Conservation (phyloP, 2,113 vertebrate genomes). For the Dicerorhinus sumatrensis region DNA sequence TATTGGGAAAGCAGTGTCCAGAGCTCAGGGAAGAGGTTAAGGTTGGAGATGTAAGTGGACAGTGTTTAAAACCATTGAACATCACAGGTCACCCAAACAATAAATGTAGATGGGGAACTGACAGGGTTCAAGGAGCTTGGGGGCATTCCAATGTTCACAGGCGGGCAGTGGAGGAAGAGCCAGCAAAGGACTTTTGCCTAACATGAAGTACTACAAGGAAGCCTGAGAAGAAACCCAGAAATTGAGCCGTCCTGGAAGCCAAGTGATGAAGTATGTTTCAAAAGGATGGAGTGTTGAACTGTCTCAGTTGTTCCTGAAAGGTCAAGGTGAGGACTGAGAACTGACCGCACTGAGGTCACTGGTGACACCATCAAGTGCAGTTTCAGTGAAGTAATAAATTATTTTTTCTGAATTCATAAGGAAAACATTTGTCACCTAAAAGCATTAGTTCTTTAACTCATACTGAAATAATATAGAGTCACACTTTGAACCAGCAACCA, state of each 20-base stretch:
- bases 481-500: not conserved
- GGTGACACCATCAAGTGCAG: not conserved
- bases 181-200: not conserved
- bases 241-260: not conserved
- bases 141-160: not conserved
- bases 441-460: conserved; percentile 19
- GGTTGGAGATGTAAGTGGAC: not conserved
- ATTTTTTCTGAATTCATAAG: not conserved
- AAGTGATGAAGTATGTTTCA: not conserved
- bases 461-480: not conserved
- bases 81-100: not conserved
- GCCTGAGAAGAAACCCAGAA: not conserved
- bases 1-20: not conserved
- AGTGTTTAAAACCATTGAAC: not conserved
- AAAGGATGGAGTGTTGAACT: not conserved
- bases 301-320: not conserved
- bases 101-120: not conserved
- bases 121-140: not conserved
- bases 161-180: not conserved
- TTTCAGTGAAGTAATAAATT: conserved; percentile 2
- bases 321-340: not conserved
- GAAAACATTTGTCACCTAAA: conserved; percentile 24
- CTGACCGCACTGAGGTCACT: not conserved
- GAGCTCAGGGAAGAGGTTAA: not conserved
- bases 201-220: not conserved